Conservation (phyloP, 2,113 vertebrate genomes). For the Vulpes lagopus region DNA sequence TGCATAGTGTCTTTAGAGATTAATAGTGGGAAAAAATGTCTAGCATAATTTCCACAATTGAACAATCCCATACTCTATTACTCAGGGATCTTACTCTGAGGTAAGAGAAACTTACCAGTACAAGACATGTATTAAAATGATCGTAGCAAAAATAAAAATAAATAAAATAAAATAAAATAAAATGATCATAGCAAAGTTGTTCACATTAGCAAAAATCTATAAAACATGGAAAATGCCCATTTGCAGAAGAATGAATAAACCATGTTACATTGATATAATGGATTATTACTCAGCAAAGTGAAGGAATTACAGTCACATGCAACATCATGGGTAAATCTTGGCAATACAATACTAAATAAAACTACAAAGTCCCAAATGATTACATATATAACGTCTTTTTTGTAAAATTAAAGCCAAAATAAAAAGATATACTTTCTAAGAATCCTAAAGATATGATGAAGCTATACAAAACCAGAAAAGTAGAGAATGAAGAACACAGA, state of each 20-base stretch:
- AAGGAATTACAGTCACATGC: neutral
- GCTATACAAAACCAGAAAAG: neutral
- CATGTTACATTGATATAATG: neutral
- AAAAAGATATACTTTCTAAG: neutral
- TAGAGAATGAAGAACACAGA: neutral
- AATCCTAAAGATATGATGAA: conserved; percentile 10
- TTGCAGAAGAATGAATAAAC: conserved; percentile 12
- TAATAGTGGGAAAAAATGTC: neutral
- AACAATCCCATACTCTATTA: neutral
- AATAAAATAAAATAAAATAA: neutral
- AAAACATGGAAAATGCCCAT: conserved; percentile 6
- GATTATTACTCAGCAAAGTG: conserved; percentile 12
- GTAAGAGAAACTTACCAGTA: conserved; percentile 5
- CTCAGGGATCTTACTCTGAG: neutral
- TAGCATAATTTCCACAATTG: neutral
- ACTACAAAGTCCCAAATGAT: neutral
- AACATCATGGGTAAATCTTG: neutral
- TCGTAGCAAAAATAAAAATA: neutral
- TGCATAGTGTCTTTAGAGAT: neutral
- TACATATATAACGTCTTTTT: neutral
- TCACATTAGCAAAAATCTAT: neutral
- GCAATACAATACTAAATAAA: conserved; percentile 28
- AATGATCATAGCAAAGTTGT: neutral
- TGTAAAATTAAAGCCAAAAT: conserved; percentile 45
- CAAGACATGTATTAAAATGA: neutral